Conservation (phyloP, 2,888 invertebrate genomes). For the Tinea semifulvella region DNA sequence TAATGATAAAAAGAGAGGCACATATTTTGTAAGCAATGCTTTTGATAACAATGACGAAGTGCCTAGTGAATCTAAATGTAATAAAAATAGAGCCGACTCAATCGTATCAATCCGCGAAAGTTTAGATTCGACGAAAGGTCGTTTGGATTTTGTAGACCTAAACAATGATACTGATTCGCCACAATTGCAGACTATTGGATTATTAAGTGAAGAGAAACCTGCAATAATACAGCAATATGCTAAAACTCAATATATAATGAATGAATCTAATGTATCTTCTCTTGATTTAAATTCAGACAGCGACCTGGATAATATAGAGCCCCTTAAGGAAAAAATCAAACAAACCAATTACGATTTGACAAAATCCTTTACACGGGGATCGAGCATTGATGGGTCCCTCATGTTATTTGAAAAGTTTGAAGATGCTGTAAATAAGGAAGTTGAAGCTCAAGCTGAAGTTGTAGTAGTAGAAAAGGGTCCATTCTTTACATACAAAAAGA, state of each 20-base stretch:
- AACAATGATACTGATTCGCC: too few species aligned
- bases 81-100: too few species aligned
- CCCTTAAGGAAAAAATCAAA: conserved; percentile 15
- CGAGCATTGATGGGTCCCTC: neutral
- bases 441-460: neutral
- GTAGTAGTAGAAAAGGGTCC: neutral
- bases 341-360: conserved; percentile 19
- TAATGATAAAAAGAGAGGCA: conserved; percentile 28
- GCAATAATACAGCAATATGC: too few species aligned
- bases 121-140: too few species aligned
- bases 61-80: too few species aligned
- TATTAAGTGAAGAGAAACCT: too few species aligned
- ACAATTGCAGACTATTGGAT: too few species aligned
- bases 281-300: conserved; percentile 15
- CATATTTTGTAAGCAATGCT: too few species aligned
- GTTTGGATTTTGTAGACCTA: too few species aligned
- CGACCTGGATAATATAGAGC: conserved; percentile 33
- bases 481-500: conserved; percentile 2
- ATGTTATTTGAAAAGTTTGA: conserved; percentile 3
- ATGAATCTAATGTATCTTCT: conserved; percentile 16
- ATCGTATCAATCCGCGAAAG: too few species aligned
- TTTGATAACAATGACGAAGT: too few species aligned
- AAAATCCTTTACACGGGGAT: conserved; percentile 20
- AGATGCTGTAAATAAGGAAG: conserved; percentile 1
- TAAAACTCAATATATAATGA: too few species aligned